Evolutionary conservation across 2,888 invertebrate species (phyloP), one percentile per base, ranked within the genome.

Genomic region (Drosophila demipolita): DNA sequence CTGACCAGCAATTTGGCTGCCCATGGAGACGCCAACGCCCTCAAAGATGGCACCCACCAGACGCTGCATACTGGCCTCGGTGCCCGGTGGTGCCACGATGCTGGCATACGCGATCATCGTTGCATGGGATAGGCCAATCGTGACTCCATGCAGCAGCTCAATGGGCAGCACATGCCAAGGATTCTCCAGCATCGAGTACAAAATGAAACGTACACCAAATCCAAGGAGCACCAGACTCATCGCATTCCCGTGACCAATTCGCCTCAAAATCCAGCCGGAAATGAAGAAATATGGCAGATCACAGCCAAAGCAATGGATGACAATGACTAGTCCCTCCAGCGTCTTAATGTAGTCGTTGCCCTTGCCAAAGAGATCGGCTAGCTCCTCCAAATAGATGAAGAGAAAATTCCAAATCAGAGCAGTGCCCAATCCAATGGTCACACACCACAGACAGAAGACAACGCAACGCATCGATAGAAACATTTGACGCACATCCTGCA

Each of bases 101-200:
- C 96, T 96, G 0, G 97, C 97, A 92, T 97, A 98, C 0, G 97
- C 97, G 20, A 97, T 96, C 97, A 98, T 97, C 12, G 97, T 96
- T 0, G 97, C 95, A 92, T 97, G 98, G 88, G 97, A 97, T 91
- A 98, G 95, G 26, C 98, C 98, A 91, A 97, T 97, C 0, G 98
- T 97, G 32, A 98, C 93, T 0, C 98, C 98, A 93, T 98, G 98
- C 11, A 97, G 93, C 72, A 98, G 92, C 93, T 99, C 99, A 60
- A 98, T 95, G 0, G 97, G 96, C 70, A 99, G 94, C 53, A 97
- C 95, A 94, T 95, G 95, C 98, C 98, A 98, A 0, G 97, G 96
- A 92, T 97, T 96, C 1, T 94, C 93, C 61, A 98, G 93, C 61
- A 96, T 93, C 3, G 98, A 98, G 92, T 98, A 98, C n/a, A 96